phyloP scores from a whole-genome alignment of 2,888 invertebrate genomes.

The Helicoverpa assulta region DNA sequence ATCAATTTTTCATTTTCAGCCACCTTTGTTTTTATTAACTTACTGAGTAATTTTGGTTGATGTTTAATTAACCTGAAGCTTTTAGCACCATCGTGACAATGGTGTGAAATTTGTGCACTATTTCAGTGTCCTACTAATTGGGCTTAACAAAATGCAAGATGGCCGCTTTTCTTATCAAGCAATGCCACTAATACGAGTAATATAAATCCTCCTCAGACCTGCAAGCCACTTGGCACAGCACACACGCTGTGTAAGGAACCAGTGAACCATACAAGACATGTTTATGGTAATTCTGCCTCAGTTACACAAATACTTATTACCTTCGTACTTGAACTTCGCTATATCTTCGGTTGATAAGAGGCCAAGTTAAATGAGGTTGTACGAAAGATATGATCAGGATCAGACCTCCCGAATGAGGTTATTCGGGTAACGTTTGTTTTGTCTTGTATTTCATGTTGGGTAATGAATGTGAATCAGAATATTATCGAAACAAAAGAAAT shows the following conservation, averaged over 20 bases:
- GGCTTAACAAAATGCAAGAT: too few relatives aligned
- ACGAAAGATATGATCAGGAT: background rate
- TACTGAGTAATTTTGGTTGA: background rate
- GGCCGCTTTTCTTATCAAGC: background rate
- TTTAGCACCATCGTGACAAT: too few relatives aligned
- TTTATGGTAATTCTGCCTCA: constrained; percentile 57
- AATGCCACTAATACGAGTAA: constrained; percentile 16
- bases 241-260: constrained; percentile 27
- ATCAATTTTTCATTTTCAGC: constrained; percentile 1
- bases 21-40: background rate
- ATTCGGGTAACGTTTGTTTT: background rate
- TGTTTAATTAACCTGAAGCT: too few relatives aligned
- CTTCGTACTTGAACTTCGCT: constrained; percentile 21
- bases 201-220: constrained; percentile 20
- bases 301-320: constrained; percentile 41
- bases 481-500: background rate
- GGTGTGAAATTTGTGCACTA: too few relatives aligned
- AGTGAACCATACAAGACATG: constrained; percentile 43
- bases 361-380: background rate
- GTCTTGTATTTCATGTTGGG: background rate
- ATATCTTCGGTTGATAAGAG: background rate
- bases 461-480: background rate
- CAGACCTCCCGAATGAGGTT: background rate
- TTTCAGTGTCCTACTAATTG: too few relatives aligned
- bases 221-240: constrained; percentile 17